phyloP scores from a whole-genome alignment of 2,113 vertebrate species.

The Regulus satrapa region DNA sequence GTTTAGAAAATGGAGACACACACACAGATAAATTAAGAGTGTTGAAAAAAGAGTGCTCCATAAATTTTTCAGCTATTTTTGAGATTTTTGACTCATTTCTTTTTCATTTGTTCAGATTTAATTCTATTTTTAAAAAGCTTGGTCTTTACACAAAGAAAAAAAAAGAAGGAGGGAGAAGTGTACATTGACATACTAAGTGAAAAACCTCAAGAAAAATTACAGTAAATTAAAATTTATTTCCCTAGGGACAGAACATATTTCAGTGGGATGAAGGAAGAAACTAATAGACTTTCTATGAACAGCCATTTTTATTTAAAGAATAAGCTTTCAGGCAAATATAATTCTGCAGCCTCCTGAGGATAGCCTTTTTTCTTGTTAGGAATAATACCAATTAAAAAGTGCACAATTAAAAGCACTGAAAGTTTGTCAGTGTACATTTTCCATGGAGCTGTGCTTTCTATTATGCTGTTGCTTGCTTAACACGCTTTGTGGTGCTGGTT shows the following conservation, averaged over 20 bases:
- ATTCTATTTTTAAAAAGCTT: conserved; percentile 33
- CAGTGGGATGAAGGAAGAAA: conserved; percentile 62
- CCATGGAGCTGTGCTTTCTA: conserved; percentile 60
- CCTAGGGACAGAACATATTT: conserved; percentile 70
- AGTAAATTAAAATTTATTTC: conserved; percentile 76
- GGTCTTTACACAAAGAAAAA: conserved; percentile 38
- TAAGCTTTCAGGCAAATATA: conserved; percentile 70
- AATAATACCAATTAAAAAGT: conserved; percentile 73
- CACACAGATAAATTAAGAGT: background rate
- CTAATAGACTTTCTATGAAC: conserved; percentile 65
- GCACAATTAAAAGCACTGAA: conserved; percentile 64
- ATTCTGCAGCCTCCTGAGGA: conserved; percentile 59
- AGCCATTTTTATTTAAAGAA: conserved; percentile 65
- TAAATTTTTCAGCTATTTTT: conserved; percentile 11
- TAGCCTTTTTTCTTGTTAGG: conserved; percentile 32
- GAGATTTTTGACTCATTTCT: background rate
- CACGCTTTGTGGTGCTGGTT: conserved; percentile 41
- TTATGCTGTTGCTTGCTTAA: conserved; percentile 41
- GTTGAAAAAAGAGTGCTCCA: conserved; percentile 17
- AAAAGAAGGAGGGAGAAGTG: conserved; percentile 31
- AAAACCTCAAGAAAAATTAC: conserved; percentile 60
- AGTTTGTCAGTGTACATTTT: conserved; percentile 71
- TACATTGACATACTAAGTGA: conserved; percentile 53
- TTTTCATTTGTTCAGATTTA: conserved; percentile 39
- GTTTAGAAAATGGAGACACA: background rate